Base-by-base conservation (phyloP, 2,888 invertebrate species). In the Maniola hyperantus region DNA sequence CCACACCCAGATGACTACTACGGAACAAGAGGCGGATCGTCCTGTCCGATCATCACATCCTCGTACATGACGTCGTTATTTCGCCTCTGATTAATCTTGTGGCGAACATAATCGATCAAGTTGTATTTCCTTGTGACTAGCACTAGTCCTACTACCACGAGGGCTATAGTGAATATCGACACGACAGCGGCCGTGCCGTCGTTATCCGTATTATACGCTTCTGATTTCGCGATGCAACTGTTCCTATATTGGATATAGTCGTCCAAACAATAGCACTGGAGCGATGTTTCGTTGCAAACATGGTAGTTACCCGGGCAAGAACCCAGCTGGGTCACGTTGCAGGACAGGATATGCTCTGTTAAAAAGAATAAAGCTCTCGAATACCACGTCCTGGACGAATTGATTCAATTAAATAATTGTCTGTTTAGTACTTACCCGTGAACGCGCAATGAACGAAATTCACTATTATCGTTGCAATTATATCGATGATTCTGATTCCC, bases 401-500 rank as follows among this genome's bases (percentile, higher is more conserved):
- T 91, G 90, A 87, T 85, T 92, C 91, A 91, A 92, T 92, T 92
- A 91, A 89, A 91, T 92, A 90, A 92, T 91, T 82, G 91, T 83
- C 77, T 83, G 87, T 91, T 90, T 26, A 50, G 50, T 50, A 26
- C 50, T 51, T 86, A 92, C 92, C 90, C 77, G 76, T 70, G 76
- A 78, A 83, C 72, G 83, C 81, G 79, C 81, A 83, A 72, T 85
- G 86, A 70, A 88, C 73, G 67, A 88, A 72, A 79, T 88, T 83
- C 71, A 91, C 71, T 74, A 87, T 74, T 75, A 91, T 76, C 60
- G 85, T 79, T 53, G 81, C 81, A 70, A 87, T 72, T 70, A 88
- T 77, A 71, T 91, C 84, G 64, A 80, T 74, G 66, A 74, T 74
- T 77, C 79, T 85, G 53, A 86, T 70, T 66, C 77, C 86, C 88